phyloP scores from a whole-genome alignment of 2,888 invertebrate species.

The Stenchaetothrips biformis region DNA sequence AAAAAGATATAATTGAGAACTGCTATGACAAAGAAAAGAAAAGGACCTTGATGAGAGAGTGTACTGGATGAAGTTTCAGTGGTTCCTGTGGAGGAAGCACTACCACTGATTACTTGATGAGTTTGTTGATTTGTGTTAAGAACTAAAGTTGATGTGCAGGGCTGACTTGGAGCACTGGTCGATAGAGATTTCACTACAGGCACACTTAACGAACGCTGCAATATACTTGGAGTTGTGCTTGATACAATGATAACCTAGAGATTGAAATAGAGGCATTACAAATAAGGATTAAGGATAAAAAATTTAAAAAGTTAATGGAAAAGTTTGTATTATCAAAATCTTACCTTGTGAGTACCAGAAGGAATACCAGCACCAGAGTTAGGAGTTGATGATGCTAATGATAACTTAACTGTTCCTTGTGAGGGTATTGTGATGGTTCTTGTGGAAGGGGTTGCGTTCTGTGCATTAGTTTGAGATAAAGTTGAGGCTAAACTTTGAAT shows the following conservation, averaged over 20 bases:
- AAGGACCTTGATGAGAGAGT: not conserved
- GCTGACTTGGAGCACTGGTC: not conserved
- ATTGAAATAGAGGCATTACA: not conserved
- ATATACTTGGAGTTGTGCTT: constrained; percentile 2
- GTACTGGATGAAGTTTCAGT: not conserved
- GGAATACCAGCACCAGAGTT: not conserved
- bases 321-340: not conserved
- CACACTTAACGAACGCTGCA: not conserved
- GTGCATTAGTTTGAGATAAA: not conserved
- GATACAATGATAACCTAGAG: constrained; percentile 1
- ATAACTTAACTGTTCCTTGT: not conserved
- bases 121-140: not conserved
- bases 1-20: not conserved
- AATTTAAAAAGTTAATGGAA: not conserved
- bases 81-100: not conserved
- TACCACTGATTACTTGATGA: not conserved
- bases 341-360: constrained; percentile 9
- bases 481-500: not conserved
- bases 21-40: not conserved
- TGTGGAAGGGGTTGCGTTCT: not conserved
- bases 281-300: not conserved
- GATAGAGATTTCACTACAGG: not conserved
- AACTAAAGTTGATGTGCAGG: not conserved
- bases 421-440: not conserved
- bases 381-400: not conserved